These are phyloP conservation scores for Melanostigma gelatinosum DNA, from an alignment of 2,113 vertebrate species.

Conservation along the genomic window DNA sequence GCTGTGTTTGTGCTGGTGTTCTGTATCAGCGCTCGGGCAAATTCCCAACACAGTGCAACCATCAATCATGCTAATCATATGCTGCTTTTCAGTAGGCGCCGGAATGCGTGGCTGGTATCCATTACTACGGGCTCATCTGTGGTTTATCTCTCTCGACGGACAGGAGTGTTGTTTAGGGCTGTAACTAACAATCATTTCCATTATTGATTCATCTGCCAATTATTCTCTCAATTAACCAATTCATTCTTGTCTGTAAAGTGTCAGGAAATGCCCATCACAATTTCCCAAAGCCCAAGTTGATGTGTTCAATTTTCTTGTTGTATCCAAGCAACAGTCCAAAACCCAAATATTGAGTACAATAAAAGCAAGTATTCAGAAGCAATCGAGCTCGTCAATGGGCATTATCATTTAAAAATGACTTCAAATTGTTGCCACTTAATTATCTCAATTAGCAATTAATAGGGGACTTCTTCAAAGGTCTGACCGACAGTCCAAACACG, in stretches of 20 bases:
- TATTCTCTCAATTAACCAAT: not conserved
- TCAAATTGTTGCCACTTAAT: no score
- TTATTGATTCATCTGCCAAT: not conserved
- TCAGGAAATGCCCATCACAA: not conserved
- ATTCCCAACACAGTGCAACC: constrained; percentile 66
- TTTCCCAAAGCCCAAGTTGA: not conserved
- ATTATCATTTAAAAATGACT: not conserved
- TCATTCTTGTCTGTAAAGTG: not conserved
- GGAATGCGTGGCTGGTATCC: constrained; percentile 38
- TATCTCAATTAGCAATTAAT: not conserved
- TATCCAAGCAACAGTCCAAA: not conserved
- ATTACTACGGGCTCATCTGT: constrained; percentile 1
- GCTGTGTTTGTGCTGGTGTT: constrained; percentile 63
- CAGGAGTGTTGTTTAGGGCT: not conserved
- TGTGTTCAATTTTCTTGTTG: not conserved
- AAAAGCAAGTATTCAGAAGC: not conserved
- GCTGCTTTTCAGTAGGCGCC: constrained; percentile 29
- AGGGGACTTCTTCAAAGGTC: not conserved
- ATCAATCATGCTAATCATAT: constrained; percentile 72
- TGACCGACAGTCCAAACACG: not conserved
- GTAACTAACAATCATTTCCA: not conserved
- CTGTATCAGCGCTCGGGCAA: constrained; percentile 59
- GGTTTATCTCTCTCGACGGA: constrained; percentile 3
- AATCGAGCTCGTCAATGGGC: not conserved
- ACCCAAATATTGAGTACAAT: not conserved